Percentiles rank a stretch among this genome's conserved stretches.
phyloP scores from a whole-genome alignment of 2,797 vertebrate species.

The Pampus argenteus region DNA sequence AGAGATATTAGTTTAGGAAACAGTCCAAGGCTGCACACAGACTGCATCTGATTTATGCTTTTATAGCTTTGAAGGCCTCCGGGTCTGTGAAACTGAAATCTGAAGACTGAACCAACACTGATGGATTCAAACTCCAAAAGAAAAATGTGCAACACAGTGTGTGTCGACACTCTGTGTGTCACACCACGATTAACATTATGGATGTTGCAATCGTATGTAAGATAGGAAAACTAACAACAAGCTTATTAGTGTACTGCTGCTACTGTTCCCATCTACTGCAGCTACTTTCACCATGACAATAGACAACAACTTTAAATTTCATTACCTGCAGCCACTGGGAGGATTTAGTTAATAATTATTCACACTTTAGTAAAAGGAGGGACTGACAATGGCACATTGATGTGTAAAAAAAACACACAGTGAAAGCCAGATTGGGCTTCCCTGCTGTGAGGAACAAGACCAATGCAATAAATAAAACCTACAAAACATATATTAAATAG shows the following conservation, averaged over 20 bases:
- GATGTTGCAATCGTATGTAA: neutral
- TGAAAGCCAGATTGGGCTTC: conserved; percentile 1
- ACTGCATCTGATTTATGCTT: conserved; percentile 52
- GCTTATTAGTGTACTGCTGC: neutral
- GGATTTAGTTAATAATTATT: conserved; percentile 20
- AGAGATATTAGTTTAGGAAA: conserved; percentile 35
- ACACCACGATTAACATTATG: neutral
- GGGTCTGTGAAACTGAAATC: conserved; percentile 26
- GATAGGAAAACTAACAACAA: neutral
- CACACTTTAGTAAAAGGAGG: neutral
- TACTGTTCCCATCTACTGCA: neutral
- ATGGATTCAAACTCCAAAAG: no score
- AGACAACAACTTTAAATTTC: neutral
- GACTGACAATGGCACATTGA: conserved; percentile 39
- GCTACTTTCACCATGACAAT: neutral
- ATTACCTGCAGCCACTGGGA: conserved; percentile 21
- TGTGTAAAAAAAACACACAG: conserved; percentile 45
- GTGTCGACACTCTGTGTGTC: conserved; percentile 16
- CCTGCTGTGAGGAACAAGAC: conserved; percentile 14
- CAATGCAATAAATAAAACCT: conserved; percentile 7
- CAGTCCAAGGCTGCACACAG: conserved; percentile 31
- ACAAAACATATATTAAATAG: neutral
- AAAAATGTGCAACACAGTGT: neutral
- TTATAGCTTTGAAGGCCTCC: conserved; percentile 33
- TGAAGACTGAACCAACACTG: conserved; percentile 32